Percentiles rank a stretch among this genome's conserved stretches.
phyloP scores from a whole-genome alignment of 2,888 invertebrate species.

The Drosophila setosimentum region DNA sequence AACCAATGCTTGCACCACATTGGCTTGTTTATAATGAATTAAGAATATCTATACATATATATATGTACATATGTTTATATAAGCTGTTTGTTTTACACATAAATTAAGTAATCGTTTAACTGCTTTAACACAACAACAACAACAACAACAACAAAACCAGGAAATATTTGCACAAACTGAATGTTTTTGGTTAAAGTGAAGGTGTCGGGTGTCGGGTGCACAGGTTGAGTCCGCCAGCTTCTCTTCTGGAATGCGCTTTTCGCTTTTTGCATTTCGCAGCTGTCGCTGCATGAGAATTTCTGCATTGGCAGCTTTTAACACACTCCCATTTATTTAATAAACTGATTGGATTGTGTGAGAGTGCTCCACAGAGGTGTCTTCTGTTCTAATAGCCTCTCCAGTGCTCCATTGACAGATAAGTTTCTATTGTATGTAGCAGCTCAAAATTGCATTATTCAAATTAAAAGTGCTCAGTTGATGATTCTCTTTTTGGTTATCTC shows the following conservation, averaged over 20 bases:
- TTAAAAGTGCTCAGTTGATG: background rate
- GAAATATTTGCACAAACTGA: background rate
- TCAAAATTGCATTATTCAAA: background rate
- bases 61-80: background rate
- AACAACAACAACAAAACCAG: too few species aligned
- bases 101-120: background rate
- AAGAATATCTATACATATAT: background rate
- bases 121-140: too few species aligned
- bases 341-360: background rate
- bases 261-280: too few species aligned
- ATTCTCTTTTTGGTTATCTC: background rate
- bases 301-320: background rate
- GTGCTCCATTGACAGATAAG: background rate
- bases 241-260: background rate
- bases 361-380: background rate
- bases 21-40: background rate
- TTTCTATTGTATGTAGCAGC: background rate
- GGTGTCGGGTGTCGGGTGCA: background rate
- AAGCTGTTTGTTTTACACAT: background rate
- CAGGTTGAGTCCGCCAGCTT: background rate
- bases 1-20: background rate
- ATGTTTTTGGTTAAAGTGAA: background rate
- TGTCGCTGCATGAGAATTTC: background rate
- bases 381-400: background rate
- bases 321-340: background rate